Evolutionary conservation across 2,888 invertebrate species (phyloP), one percentile per base, ranked within the genome.

Genomic region (Phengaris arion): DNA sequence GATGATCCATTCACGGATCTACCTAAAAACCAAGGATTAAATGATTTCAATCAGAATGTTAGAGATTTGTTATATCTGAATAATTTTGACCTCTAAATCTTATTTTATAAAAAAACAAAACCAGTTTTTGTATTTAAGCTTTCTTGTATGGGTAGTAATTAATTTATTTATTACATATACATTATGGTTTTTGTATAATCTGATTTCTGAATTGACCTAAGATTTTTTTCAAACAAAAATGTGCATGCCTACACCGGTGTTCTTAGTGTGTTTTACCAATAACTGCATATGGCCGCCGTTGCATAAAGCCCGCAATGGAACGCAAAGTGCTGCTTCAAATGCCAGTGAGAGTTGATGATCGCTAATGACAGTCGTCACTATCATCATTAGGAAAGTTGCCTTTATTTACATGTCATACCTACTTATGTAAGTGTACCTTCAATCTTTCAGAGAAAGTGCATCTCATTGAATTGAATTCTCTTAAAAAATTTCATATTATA

Each of bases 1-100:
- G 72, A 72, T 72, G 72, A 72, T 52, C 22, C 22, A 22, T 12
- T 70, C 70, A 70, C 70, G 70, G 70, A 70, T 70, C 15, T 51
- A 51, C 70, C 22, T 51, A 10, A 70, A 70, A 51, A 70, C 64
- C 64, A 35, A 64, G 64, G 35, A 64, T 64, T 35, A 12, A 4
- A 35, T 12, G n/a, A n/a, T n/a, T n/a, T n/a, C n/a, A n/a, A n/a
- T n/a, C n/a, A n/a, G n/a, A n/a, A n/a, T n/a, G n/a, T 35, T 6
- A 35, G 22, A 64, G 51, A 74, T 51, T 74, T 48, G 2, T 51
- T 22, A 45, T 35, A 64, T 64, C 35, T 64, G 35, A 64, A 35
- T 13, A 10, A 35, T 35, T 35, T 22, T 35, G 6, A 35, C 64
- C 35, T 64, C 12, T 64, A 35, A 64, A 64, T 64, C 64, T 10